Conservation (phyloP, 1,140 invertebrate genomes). For the Drosophila eugracilis region DNA sequence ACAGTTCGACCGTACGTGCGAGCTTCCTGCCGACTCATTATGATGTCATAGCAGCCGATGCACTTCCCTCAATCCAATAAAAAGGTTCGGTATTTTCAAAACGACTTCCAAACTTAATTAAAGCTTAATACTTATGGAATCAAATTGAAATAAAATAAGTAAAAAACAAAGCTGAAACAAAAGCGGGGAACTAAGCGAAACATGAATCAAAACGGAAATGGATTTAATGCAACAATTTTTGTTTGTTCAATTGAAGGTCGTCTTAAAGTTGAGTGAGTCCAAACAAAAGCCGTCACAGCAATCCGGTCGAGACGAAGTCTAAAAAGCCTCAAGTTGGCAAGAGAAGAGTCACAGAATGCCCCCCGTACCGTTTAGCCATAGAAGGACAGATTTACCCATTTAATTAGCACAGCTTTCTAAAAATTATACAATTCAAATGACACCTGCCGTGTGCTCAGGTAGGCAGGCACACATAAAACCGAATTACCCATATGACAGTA, state of each 20-base stretch:
- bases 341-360: slow-evolving; percentile 17
- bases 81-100: slow-evolving; percentile 47
- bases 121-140: slow-evolving; percentile 29
- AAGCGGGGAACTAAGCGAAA: slow-evolving; percentile 27
- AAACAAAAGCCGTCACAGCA: slow-evolving; percentile 41
- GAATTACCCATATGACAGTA: slow-evolving; percentile 56
- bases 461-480: slow-evolving; percentile 37
- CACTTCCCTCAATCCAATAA: slow-evolving; percentile 42
- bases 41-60: slow-evolving; percentile 37
- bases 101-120: slow-evolving; percentile 45
- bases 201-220: slow-evolving; percentile 72
- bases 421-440: slow-evolving; percentile 52
- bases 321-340: slow-evolving; percentile 1
- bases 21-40: slow-evolving; percentile 49
- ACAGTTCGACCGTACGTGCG: slow-evolving; percentile 17
- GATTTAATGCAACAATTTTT: slow-evolving; percentile 55
- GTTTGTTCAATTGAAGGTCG: slow-evolving; percentile 69
- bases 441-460: slow-evolving; percentile 52
- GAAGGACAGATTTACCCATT: slow-evolving; percentile 41
- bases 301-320: slow-evolving; percentile 16
- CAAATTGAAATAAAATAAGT: slow-evolving; percentile 38
- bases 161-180: slow-evolving; percentile 15
- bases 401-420: slow-evolving; percentile 55
- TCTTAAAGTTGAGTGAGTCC: slow-evolving; percentile 35
- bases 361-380: slow-evolving; percentile 1